A percentile compares a stretch with the other conserved stretches of the same genome.
Conservation (phyloP, 2,888 invertebrate species). For the Cephalotes varians region DNA sequence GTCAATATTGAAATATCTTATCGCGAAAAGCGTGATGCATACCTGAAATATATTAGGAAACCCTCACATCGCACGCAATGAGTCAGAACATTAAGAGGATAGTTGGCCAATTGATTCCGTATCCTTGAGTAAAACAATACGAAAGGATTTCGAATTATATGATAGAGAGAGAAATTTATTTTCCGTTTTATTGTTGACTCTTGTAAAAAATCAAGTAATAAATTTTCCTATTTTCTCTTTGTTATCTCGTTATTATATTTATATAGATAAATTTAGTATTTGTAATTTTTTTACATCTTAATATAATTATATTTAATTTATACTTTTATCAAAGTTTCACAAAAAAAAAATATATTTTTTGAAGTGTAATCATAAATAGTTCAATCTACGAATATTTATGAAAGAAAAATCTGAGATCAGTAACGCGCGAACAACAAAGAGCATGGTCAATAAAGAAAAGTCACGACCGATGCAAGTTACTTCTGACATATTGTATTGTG, state of each 20-base stretch:
- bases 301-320: not conserved
- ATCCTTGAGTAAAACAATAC: conserved; percentile 15
- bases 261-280: not conserved
- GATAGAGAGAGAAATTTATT: conserved; percentile 20
- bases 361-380: not conserved
- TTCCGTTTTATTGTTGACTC: not conserved
- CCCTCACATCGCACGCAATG: conserved; percentile 59
- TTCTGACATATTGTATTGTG: conserved; percentile 40
- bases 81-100: conserved; percentile 70
- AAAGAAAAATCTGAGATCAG: not conserved
- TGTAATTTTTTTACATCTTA: not conserved
- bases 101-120: conserved; percentile 28
- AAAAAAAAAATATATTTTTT: not conserved
- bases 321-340: not conserved
- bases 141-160: conserved; percentile 41
- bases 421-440: conserved; percentile 9
- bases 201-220: not conserved
- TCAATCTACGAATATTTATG: not conserved
- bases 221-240: not conserved
- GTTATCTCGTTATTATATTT: not conserved
- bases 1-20: conserved; percentile 84
- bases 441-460: conserved; percentile 13
- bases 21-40: conserved; percentile 79
- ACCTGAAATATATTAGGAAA: conserved; percentile 77
- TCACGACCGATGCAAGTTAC: conserved; percentile 28